These are phyloP conservation scores for Drosophila multiciliata DNA, from an alignment of 2,888 invertebrate species.

Conservation along the genomic window DNA sequence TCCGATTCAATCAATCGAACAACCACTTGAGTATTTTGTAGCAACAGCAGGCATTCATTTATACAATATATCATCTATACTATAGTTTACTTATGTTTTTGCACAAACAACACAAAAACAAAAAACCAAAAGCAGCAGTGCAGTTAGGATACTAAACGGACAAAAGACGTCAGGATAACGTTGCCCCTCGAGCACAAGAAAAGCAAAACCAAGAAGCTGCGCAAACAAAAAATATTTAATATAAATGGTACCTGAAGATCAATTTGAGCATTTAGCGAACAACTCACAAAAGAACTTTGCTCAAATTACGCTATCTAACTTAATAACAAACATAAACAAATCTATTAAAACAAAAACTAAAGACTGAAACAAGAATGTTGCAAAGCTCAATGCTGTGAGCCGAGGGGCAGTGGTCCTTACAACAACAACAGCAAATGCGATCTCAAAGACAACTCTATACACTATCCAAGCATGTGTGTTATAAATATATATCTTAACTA, in stretches of 20 bases:
- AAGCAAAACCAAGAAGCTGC: slow-evolving; percentile 39
- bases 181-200: slow-evolving; percentile 19
- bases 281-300: slow-evolving; percentile 65
- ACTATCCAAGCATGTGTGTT: slow-evolving; percentile 48
- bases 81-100: slow-evolving; percentile 54
- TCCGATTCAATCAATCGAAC: slow-evolving; percentile 49
- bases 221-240: slow-evolving; percentile 18
- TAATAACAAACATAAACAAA: slow-evolving; percentile 42
- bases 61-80: slow-evolving; percentile 57
- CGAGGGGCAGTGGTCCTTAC: slow-evolving; percentile 17
- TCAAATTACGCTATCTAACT: slow-evolving; percentile 59
- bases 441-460: slow-evolving; percentile 62
- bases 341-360: slow-evolving; percentile 60
- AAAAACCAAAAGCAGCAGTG: slow-evolving; percentile 27
- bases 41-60: slow-evolving; percentile 70
- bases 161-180: slow-evolving; percentile 19
- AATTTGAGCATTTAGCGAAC: slow-evolving; percentile 68
- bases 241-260: slow-evolving; percentile 74
- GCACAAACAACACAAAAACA: slow-evolving; percentile 29
- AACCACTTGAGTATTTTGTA: slow-evolving; percentile 57
- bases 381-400: slow-evolving; percentile 46
- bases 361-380: slow-evolving; percentile 65
- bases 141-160: slow-evolving; percentile 32
- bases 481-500: slow-evolving; percentile 32
- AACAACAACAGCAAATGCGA: slow-evolving; percentile 49